A percentile compares a stretch with the other conserved stretches of the same genome.
These are phyloP conservation scores for Camponotus vicinus DNA, from an alignment of 1,140 invertebrate genomes.

Conservation along the genomic window DNA sequence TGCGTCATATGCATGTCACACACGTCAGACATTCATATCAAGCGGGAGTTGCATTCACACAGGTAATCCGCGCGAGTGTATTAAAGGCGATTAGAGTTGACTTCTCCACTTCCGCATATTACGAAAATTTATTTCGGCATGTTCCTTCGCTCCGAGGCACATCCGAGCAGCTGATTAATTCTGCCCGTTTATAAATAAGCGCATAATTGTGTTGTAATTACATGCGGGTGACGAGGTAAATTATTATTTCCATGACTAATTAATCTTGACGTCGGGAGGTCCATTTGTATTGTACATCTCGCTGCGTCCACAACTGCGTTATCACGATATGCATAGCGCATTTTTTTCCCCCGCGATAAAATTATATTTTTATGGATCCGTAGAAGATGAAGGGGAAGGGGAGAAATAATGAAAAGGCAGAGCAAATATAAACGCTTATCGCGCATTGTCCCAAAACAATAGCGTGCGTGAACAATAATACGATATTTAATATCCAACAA, in stretches of 20 bases:
- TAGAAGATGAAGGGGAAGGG: background rate
- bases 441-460: background rate
- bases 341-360: slow-evolving; percentile 39
- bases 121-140: slow-evolving; percentile 53
- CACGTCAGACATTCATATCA: slow-evolving; percentile 25
- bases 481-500: slow-evolving; percentile 40
- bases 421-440: background rate
- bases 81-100: slow-evolving; percentile 30
- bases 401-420: slow-evolving; percentile 11
- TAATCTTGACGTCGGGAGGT: slow-evolving; percentile 27
- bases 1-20: background rate
- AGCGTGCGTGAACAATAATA: background rate
- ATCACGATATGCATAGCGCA: slow-evolving; percentile 28
- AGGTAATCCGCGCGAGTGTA: slow-evolving; percentile 44
- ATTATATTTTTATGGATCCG: slow-evolving; percentile 23
- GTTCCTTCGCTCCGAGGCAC: background rate
- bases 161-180: slow-evolving; percentile 52
- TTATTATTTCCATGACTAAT: slow-evolving; percentile 63
- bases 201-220: slow-evolving; percentile 53
- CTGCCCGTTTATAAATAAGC: slow-evolving; percentile 58
- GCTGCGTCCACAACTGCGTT: slow-evolving; percentile 24
- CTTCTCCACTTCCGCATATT: slow-evolving; percentile 11
- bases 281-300: slow-evolving; percentile 38
- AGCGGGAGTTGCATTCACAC: slow-evolving; percentile 36
- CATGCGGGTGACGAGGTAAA: slow-evolving; percentile 39